Percentiles rank a stretch among this genome's conserved stretches.
phyloP scores from a whole-genome alignment of 2,113 vertebrate species.

The Corvus hawaiiensis region DNA sequence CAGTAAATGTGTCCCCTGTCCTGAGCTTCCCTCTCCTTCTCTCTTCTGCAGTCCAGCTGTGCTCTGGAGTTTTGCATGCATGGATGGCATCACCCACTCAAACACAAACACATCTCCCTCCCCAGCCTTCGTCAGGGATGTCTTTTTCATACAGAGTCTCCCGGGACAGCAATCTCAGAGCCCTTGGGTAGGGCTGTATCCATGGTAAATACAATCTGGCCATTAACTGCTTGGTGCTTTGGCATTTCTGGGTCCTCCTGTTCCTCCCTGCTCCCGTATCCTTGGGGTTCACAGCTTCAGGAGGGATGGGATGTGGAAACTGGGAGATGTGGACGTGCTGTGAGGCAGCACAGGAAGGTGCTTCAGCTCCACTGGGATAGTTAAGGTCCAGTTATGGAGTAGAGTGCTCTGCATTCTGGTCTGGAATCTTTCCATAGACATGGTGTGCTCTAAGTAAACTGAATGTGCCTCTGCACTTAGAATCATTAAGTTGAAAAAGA shows the following conservation, averaged over 20 bases:
- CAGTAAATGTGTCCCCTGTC: neutral
- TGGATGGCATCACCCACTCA: neutral
- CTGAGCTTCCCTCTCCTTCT: neutral
- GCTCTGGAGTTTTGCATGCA: neutral
- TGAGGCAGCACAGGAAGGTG: neutral
- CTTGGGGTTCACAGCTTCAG: neutral
- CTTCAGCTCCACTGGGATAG: neutral
- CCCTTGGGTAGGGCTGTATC: neutral
- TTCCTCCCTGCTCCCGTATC: neutral
- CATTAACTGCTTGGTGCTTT: neutral
- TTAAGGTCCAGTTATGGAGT: neutral
- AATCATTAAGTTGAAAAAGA: neutral
- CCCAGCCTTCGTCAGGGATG: neutral
- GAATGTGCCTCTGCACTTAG: neutral
- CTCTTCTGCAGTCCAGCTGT: neutral
- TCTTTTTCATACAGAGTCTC: neutral
- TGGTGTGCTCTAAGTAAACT: neutral
- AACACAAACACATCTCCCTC: neutral
- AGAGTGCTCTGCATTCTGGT: neutral
- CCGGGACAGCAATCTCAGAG: neutral
- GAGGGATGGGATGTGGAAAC: neutral
- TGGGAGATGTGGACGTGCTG: neutral
- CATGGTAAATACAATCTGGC: neutral
- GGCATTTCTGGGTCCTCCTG: neutral
- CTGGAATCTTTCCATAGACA: neutral